These are phyloP conservation scores for Epizoanthus rinbou DNA, from an alignment of 92 coral and sea anemone genomes.

Conservation along the genomic window DNA sequence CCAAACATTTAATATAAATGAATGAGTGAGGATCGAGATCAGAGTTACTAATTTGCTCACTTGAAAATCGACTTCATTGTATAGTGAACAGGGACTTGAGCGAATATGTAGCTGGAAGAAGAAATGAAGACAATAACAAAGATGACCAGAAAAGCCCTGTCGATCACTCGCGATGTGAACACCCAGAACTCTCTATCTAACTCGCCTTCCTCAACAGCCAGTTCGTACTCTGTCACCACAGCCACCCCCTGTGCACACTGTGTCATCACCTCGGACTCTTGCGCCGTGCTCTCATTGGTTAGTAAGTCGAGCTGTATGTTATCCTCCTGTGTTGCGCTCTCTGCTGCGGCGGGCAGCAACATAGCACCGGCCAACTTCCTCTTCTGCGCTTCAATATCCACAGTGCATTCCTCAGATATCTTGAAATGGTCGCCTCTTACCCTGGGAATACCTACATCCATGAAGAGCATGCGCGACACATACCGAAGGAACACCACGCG, in stretches of 20 bases:
- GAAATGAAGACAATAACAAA: constrained; percentile 54
- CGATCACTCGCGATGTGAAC: constrained; percentile 63
- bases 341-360: background rate
- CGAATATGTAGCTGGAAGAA: constrained; percentile 60
- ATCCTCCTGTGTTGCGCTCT: background rate
- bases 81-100: constrained; percentile 67
- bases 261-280: background rate
- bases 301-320: background rate
- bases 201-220: constrained; percentile 47
- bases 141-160: constrained; percentile 64
- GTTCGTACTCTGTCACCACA: constrained; percentile 56
- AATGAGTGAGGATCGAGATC: no score
- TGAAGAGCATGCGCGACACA: constrained; percentile 66
- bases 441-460: constrained; percentile 25
- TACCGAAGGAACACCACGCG: constrained; percentile 75
- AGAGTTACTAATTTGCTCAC: background rate
- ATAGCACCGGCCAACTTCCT: constrained; percentile 9
- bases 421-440: background rate
- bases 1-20: no score
- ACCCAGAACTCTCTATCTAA: constrained; percentile 74
- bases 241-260: constrained; percentile 62
- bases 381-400: background rate
- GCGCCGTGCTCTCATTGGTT: background rate
- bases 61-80: background rate
- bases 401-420: background rate